phyloP scores from a whole-genome alignment of 2,113 vertebrate genomes.

The Suncus etruscus region DNA sequence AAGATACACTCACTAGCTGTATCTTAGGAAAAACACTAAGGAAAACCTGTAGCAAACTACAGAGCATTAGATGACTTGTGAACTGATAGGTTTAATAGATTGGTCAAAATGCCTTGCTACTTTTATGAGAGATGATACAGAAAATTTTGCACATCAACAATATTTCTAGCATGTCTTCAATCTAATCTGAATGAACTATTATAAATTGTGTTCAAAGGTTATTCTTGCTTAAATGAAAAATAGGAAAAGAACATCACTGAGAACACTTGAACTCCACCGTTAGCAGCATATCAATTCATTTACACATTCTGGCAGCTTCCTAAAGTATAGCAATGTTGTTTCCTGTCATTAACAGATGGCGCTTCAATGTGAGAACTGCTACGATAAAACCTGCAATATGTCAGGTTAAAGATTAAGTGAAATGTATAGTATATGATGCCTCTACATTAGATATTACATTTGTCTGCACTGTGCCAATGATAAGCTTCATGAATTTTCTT shows the following conservation, averaged over 20 bases:
- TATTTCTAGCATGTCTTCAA: constrained; percentile 23
- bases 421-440: constrained; percentile 60
- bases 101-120: constrained; percentile 45
- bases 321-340: constrained; percentile 29
- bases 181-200: constrained; percentile 36
- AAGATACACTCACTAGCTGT: constrained; percentile 30
- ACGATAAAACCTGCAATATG: constrained; percentile 69
- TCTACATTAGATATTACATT: neutral
- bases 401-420: constrained; percentile 77
- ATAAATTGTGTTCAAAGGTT: constrained; percentile 15
- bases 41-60: constrained; percentile 70
- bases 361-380: constrained; percentile 58
- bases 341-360: constrained; percentile 78
- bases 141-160: neutral
- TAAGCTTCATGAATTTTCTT: constrained; percentile 61
- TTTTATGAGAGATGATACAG: constrained; percentile 28
- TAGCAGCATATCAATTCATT: constrained; percentile 73
- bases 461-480: constrained; percentile 50
- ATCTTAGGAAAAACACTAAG: constrained; percentile 49
- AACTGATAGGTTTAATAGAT: constrained; percentile 64
- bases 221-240: constrained; percentile 34
- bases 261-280: constrained; percentile 59
- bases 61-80: constrained; percentile 43
- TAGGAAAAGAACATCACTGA: constrained; percentile 37
- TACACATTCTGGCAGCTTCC: constrained; percentile 74